These are phyloP conservation scores for Streptopelia turtur DNA, from an alignment of 2,797 vertebrate genomes.

Conservation along the genomic window DNA sequence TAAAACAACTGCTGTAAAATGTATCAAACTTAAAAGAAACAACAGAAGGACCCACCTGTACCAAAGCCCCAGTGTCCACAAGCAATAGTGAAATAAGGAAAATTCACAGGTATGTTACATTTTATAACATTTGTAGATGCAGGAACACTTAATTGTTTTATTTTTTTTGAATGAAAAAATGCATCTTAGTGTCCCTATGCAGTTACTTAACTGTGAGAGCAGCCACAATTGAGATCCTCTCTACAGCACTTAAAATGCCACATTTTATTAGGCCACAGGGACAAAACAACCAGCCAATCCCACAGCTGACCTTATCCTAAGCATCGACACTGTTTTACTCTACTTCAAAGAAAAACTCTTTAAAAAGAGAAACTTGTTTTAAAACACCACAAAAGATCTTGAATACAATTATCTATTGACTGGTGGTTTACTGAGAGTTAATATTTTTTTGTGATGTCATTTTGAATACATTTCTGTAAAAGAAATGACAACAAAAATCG, in stretches of 20 bases:
- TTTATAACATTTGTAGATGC: not conserved
- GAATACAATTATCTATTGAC: not conserved
- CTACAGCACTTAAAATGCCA: slow-evolving; percentile 49
- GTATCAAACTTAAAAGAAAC: not conserved
- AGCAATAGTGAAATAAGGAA: not conserved
- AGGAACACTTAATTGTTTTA: not conserved
- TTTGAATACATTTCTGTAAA: slow-evolving; percentile 32
- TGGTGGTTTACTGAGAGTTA: not conserved
- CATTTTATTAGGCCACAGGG: slow-evolving; percentile 22
- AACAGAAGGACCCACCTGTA: not conserved
- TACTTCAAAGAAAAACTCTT: not conserved
- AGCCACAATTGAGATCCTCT: not conserved
- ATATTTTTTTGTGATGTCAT: not conserved
- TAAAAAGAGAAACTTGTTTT: not conserved
- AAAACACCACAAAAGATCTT: not conserved
- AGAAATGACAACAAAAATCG: not conserved
- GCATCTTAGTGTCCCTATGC: not conserved
- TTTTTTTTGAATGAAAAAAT: slow-evolving; percentile 1
- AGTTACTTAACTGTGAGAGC: not conserved
- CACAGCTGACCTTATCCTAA: not conserved
- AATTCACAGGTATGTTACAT: not conserved
- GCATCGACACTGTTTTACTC: not conserved
- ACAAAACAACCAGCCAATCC: not conserved
- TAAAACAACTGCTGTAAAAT: not conserved
- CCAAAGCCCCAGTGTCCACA: not conserved